These are phyloP conservation scores for Prinia subflava DNA, from an alignment of 2,113 vertebrate species.

Conservation along the genomic window DNA sequence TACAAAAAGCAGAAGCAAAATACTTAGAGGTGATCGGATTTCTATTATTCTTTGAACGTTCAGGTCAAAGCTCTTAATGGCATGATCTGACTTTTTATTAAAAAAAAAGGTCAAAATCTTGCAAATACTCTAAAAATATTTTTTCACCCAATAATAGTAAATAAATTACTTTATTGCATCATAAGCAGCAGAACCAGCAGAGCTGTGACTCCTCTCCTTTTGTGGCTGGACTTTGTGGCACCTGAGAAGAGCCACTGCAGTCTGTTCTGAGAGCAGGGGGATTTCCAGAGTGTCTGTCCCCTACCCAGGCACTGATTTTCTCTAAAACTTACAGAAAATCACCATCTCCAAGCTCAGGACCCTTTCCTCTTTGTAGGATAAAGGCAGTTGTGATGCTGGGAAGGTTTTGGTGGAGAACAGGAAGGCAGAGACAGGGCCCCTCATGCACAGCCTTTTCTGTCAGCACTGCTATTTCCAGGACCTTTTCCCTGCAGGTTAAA, in stretches of 20 bases:
- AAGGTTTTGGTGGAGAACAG: neutral
- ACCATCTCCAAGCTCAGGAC: neutral
- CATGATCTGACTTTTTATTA: neutral
- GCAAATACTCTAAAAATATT: neutral
- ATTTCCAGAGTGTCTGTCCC: neutral
- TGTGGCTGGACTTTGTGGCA: neutral
- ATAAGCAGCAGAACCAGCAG: neutral
- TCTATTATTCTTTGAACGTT: neutral
- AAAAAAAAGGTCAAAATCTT: neutral
- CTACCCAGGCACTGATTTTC: neutral
- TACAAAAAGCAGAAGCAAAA: neutral
- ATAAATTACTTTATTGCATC: neutral
- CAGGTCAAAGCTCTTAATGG: neutral
- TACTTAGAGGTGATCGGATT: neutral
- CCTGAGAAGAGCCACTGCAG: neutral
- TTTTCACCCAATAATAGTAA: neutral
- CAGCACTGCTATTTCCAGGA: rapidly evolving
- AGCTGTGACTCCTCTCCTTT: neutral
- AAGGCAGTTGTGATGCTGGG: neutral
- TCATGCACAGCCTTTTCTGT: neutral
- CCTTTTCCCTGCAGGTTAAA: neutral
- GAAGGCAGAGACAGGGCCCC: rapidly evolving
- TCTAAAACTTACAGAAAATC: neutral
- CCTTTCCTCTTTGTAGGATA: neutral
- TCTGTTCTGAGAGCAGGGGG: neutral